These are phyloP conservation scores for Cacoxenus indagator DNA, from an alignment of 2,888 invertebrate genomes.

Conservation along the genomic window DNA sequence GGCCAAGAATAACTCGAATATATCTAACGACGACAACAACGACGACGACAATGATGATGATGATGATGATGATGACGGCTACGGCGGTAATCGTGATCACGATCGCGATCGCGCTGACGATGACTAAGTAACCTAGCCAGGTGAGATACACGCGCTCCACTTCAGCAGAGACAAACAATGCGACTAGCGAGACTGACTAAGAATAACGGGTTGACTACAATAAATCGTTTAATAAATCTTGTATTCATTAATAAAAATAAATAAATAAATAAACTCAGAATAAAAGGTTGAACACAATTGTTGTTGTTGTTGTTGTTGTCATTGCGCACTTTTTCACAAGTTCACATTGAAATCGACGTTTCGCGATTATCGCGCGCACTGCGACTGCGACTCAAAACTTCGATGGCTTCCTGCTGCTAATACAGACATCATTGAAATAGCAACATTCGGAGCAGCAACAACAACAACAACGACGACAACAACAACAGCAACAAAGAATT, in stretches of 20 bases:
- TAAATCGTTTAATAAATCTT: conserved; percentile 22
- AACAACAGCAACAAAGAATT: conserved; percentile 31
- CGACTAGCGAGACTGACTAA: not conserved
- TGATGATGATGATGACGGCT: not conserved
- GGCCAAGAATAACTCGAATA: too few species aligned
- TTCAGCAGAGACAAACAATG: not conserved
- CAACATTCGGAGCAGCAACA: conserved; percentile 32
- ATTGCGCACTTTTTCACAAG: conserved; percentile 31
- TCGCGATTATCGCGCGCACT: conserved; percentile 24
- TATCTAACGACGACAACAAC: not conserved
- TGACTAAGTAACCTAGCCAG: conserved; percentile 5
- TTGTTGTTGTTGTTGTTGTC: conserved; percentile 1
- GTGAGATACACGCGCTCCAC: not conserved
- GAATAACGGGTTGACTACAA: conserved; percentile 7
- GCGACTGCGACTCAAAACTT: conserved; percentile 14
- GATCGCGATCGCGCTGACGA: not conserved
- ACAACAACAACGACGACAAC: conserved; percentile 28
- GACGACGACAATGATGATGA: not conserved
- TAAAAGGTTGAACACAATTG: not conserved
- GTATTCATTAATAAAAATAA: conserved; percentile 17
- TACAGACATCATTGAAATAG: conserved; percentile 51
- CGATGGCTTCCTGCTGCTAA: conserved; percentile 57
- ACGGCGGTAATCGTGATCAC: not conserved
- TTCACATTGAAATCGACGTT: conserved; percentile 21
- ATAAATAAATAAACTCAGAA: not conserved